Base-by-base conservation (phyloP, 2,113 vertebrate species). In the Tapirus terrestris region DNA sequence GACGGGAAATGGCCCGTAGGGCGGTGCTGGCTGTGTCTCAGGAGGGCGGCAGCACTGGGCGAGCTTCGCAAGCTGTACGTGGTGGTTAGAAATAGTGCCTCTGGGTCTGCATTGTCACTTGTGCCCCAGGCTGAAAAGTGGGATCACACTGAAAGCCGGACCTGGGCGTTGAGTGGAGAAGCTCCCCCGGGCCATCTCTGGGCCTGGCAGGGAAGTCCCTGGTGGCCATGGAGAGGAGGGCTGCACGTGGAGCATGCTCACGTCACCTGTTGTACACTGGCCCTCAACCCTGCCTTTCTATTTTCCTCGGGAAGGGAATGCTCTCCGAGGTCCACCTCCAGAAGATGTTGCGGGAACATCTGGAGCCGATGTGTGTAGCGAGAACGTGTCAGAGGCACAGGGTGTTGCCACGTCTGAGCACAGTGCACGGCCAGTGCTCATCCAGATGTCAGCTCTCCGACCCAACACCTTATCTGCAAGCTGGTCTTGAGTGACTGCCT, bases 221-320 rank as follows among this genome's bases (percentile, higher is more conserved):
- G 39, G 29, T 6, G 33, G 56, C 83, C 23, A 2, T 0, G 8
- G 48, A 68, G n/a, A 29, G 2, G 25, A 12, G 53, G 48, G 43
- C 9, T 4, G 25, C 2, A 0, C 18, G 16, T 0, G 27, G 10
- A 1, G 21, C 1, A 0, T 9, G 29, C 21, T 25, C 1, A 0
- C 3, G 13, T 31, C 5, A 0, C 43, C 45, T 39, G 23, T 27
- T 3, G 27, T 25, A 5, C 3, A 16, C 9, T 9, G 16, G 58
- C 31, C 80, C 87, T 8, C 1, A 12, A 12, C 53, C 33, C 36
- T 0, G 2, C 65, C 63, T 53, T 43, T 5, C 29, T 0, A 3
- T 20, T 3, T 4, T 16, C n/a, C 10, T 48, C 3, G 45, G 73
- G n/a, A 36, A 25, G 36, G 12, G 16, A 72, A 3, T 2, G 1